Base-by-base conservation (phyloP, 2,888 invertebrate species). In the Quadroppia sp. region DNA sequence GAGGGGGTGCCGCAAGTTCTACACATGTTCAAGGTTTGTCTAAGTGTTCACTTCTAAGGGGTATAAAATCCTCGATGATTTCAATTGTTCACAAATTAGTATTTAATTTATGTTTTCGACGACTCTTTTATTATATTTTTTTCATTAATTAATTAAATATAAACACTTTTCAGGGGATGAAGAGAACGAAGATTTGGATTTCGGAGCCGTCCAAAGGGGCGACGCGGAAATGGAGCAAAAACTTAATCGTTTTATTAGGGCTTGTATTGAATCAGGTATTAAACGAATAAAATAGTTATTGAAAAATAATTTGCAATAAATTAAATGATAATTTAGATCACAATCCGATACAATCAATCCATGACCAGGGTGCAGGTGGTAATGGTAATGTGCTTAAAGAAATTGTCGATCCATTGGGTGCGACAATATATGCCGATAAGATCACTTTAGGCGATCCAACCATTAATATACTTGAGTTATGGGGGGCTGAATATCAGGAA, bases 171-270 rank as follows among this genome's bases (percentile, higher is more conserved):
- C 17, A 74, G 74, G 74, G n/a, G 71, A 64, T 36, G 90, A 90
- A 77, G 90, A 93, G 79, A 89, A 87, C 78, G 88, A 88, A 0
- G 90, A 92, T 72, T 83, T 97, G 40, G 98, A 99, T 83, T 97
- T 95, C 80, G 93, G 93, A 77, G 98, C 98, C 0, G 98, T 99
- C 0, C 98, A 99, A 83, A 87, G 95, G 84, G 93, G 86, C 13
- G 98, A 99, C 83, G 91, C 98, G 1, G 97, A 99, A 86, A 98
- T 99, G 98, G 97, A 96, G 78, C 95, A 98, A 81, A 96, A 98
- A 82, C 83, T 98, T 45, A 96, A 98, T 82, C 86, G 98, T 75
- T 89, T 96, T 2, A 92, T 99, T 0, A 86, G 97, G 77, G 91
- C 92, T 0, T 98, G 98, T 80, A 85, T 93, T 42, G 98, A 99